Evolutionary conservation across 2,113 vertebrate species (phyloP), one percentile per base, ranked within the genome.

Genomic region (Rhinoptilus africanus): DNA sequence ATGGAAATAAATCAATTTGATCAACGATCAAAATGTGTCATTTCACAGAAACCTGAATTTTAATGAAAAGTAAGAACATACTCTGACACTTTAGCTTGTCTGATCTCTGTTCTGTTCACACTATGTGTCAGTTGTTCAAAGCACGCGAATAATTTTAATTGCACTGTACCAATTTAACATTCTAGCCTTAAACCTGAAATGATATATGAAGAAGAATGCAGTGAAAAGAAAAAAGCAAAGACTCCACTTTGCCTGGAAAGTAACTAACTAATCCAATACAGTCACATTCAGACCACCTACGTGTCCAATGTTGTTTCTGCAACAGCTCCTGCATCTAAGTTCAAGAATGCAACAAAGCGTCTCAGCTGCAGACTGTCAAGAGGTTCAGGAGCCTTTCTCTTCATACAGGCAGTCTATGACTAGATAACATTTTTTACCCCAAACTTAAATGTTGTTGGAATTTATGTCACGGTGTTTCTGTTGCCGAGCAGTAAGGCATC

Each of bases 1-100:
- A 50, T 88, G n/a, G 57, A 88, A 97, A 92, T 83, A 83, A 88
- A 76, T 91, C 75, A 67, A 50, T 53, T 18, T 84, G 37, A 88
- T 82, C 32, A 88, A 53, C 24, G 34, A 78, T 95, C 27, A 93
- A 47, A 92, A 73, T 59, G 18, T 89, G 35, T 39, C 27, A 56
- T 56, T 85, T 79, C 63, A 91, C 34, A 89, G 60, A 91, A 95
- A 82, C 5, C 6, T 59, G 60, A 48, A 47, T 81, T 85, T 87
- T 78, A 78, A 71, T 75, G 32, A 84, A 94, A 91, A 89, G 8
- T 17, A 77, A 57, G 32, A 84, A 32, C 32, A 41, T 59, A 23
- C 37, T 67, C 41, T 50, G 51, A 72, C 32, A 47, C 26, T 91
- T 86, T 6, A 71, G 22, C 51, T 74, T 63, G 37, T 71, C 41